A percentile compares a stretch with the other conserved stretches of the same genome.
phyloP scores from a whole-genome alignment of 2,888 invertebrate species.

The Argyresthia goedartella region DNA sequence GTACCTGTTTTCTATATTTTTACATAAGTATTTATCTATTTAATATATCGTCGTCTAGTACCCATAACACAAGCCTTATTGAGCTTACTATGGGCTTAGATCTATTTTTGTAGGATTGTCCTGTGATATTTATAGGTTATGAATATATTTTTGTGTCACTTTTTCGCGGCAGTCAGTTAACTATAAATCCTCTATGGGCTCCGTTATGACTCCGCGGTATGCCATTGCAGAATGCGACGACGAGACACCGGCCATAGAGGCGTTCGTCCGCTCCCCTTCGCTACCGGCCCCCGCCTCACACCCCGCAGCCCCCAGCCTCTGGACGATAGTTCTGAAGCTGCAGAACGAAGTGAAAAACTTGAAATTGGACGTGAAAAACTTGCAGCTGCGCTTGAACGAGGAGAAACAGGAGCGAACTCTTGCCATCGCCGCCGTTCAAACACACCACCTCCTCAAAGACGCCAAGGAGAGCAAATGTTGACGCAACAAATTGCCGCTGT shows the following conservation, averaged over 20 bases:
- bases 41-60: too few relatives aligned
- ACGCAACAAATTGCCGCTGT: slow-evolving; percentile 5
- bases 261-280: slow-evolving; percentile 58
- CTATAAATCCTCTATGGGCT: neutral
- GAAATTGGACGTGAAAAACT: slow-evolving; percentile 70
- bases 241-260: slow-evolving; percentile 46
- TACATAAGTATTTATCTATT: too few relatives aligned
- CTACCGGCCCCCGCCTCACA: slow-evolving; percentile 51
- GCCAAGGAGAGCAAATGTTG: slow-evolving; percentile 65
- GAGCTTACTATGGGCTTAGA: too few relatives aligned
- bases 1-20: too few relatives aligned
- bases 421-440: slow-evolving; percentile 54
- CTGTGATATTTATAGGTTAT: too few relatives aligned
- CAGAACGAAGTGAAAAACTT: slow-evolving; percentile 80
- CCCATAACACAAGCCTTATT: too few relatives aligned
- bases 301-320: slow-evolving; percentile 73
- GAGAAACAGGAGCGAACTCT: slow-evolving; percentile 71
- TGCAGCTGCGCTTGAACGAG: slow-evolving; percentile 75
- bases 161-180: neutral
- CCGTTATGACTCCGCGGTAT: neutral
- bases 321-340: slow-evolving; percentile 82
- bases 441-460: slow-evolving; percentile 49
- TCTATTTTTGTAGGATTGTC: too few relatives aligned
- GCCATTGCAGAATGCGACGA: slow-evolving; percentile 61
- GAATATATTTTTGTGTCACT: neutral